Evolutionary conservation across 2,888 invertebrate genomes (phyloP), one percentile per base, ranked within the genome.

Genomic region (Molorchus minor): DNA sequence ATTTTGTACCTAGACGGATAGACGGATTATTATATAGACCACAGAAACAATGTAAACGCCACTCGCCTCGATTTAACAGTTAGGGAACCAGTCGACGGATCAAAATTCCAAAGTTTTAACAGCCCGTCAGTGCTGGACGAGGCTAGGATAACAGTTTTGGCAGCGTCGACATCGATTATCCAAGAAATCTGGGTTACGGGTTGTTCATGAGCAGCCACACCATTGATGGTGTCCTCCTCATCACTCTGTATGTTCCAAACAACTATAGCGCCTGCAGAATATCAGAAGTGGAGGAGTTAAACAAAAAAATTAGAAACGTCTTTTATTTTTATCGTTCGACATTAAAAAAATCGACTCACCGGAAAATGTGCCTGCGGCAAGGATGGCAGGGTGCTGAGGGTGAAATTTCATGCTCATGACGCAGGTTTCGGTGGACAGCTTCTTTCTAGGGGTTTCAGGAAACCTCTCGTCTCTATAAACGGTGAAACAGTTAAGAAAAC

Each of bases 371-470:
- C 83, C 84, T 60, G 81, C 82, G 19, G 82, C 83, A 41, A 85
- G 71, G 54, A 85, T 78, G 1, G 80, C 79, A 0, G 84, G 81
- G 64, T 82, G 77, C 1, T 71, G 73, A 1, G 83, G 82, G 74
- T 85, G 85, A 74, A 83, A 85, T 35, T 78, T 69, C 12, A 84
- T 60, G 3, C 77, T 67, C 7, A 80, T 80, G 5, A 84, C 77
- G 51, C 85, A 85, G 15, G 82, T 76, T 58, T 81, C 73, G 10
- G 76, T 74, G 43, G 63, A 63, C 17, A 80, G 62, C 55, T 70
- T 73, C 64, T 77, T 77, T 55, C 69, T 71, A 2, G 79, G 77
- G n/a, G 33, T 43, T 20, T 75, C 71, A 1, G 74, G 67, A 45
- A 80, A 61, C 55, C 67, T 71, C 49, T 73, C 75, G 56, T 78